phyloP scores from a whole-genome alignment of 1,140 invertebrate genomes.

The Schlechtendalia chinensis region DNA sequence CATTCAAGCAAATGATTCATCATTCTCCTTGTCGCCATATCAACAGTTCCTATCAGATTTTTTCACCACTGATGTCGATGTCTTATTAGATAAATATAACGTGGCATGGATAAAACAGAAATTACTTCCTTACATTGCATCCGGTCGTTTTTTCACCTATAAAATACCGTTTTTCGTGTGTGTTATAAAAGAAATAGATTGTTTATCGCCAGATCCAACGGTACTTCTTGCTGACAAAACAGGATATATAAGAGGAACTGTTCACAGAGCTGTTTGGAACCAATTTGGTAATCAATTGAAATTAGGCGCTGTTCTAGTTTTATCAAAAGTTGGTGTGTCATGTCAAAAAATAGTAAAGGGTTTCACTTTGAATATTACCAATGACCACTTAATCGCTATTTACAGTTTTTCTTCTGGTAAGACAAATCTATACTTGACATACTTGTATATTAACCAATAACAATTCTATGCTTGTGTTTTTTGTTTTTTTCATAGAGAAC shows the following conservation, averaged over 20 bases:
- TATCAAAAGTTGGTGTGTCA: slow-evolving; percentile 38
- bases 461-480: not conserved
- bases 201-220: slow-evolving; percentile 45
- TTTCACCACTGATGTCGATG: slow-evolving; percentile 4
- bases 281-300: slow-evolving; percentile 32
- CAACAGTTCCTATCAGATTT: slow-evolving; percentile 44
- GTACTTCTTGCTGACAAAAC: slow-evolving; percentile 39
- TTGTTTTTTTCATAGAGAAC: slow-evolving; percentile 21
- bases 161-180: slow-evolving; percentile 50
- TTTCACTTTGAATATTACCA: slow-evolving; percentile 46
- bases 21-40: slow-evolving; percentile 33
- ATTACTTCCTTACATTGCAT: slow-evolving; percentile 23
- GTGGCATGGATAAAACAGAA: slow-evolving; percentile 45
- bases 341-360: slow-evolving; percentile 41
- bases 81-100: slow-evolving; percentile 37
- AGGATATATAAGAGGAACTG: slow-evolving; percentile 44
- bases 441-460: not conserved
- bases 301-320: slow-evolving; percentile 28
- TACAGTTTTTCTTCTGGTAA: slow-evolving; percentile 44
- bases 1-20: slow-evolving; percentile 22
- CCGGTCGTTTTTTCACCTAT: slow-evolving; percentile 21
- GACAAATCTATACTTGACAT: not conserved
- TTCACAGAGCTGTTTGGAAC: slow-evolving; percentile 49
- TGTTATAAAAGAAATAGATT: slow-evolving; percentile 47
- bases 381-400: slow-evolving; percentile 43